These are phyloP conservation scores for Nerophis lumbriciformis DNA, from an alignment of 2,113 vertebrate genomes.

Conservation along the genomic window DNA sequence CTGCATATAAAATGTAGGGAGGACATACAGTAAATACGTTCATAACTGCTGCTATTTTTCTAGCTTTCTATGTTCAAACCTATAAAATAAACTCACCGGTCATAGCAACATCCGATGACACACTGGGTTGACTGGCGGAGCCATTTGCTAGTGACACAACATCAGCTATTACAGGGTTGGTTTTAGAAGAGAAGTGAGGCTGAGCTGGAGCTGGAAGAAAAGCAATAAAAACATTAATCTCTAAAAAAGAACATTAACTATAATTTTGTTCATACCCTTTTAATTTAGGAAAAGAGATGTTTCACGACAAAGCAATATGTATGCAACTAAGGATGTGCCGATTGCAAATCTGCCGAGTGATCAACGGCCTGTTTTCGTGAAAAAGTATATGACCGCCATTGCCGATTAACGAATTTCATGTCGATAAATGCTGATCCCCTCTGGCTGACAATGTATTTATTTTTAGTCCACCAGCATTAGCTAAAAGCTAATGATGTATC, in stretches of 20 bases:
- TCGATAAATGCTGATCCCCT: too few species aligned
- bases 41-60: background rate
- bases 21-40: too few species aligned
- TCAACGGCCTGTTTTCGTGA: too few species aligned
- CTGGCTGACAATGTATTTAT: too few species aligned
- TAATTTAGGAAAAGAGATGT: too few species aligned
- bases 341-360: too few species aligned
- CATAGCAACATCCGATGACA: constrained; percentile 83
- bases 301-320: too few species aligned
- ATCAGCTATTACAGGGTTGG: constrained; percentile 91
- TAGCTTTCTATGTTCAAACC: background rate
- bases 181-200: constrained; percentile 65
- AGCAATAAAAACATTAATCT: background rate
- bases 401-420: too few species aligned
- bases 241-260: background rate
- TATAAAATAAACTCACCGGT: constrained; percentile 72
- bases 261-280: background rate
- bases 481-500: too few species aligned
- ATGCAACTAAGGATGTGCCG: too few species aligned
- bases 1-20: background rate
- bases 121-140: constrained; percentile 83
- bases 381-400: too few species aligned
- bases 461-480: too few species aligned
- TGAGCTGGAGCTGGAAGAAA: constrained; percentile 42
- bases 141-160: constrained; percentile 90